phyloP scores from a whole-genome alignment of 2,888 invertebrate genomes.

The Brachyopa scutellaris region DNA sequence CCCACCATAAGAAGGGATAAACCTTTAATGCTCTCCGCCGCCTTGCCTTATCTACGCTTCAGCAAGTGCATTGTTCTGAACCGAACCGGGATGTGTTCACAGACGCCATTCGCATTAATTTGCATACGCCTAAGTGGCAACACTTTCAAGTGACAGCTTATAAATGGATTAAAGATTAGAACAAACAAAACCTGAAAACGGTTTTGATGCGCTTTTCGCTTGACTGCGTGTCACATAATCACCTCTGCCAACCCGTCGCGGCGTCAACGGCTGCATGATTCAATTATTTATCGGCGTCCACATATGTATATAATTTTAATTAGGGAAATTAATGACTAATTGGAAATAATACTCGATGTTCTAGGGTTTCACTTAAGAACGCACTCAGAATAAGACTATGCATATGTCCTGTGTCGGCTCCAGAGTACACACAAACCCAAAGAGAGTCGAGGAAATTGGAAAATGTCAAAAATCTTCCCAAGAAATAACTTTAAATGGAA shows the following conservation, averaged over 20 bases:
- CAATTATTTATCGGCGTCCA: conserved; percentile 13
- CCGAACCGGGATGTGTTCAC: conserved; percentile 14
- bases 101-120: conserved; percentile 33
- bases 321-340: conserved; percentile 62
- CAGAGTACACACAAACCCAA: not conserved
- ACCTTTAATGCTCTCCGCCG: not conserved
- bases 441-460: conserved; percentile 1
- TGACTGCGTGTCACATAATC: conserved; percentile 31
- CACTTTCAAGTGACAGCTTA: conserved; percentile 33
- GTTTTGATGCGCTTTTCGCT: conserved; percentile 38
- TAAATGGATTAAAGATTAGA: not conserved
- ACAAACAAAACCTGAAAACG: not conserved
- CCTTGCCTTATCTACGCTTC: too few relatives aligned
- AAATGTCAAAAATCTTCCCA: conserved; percentile 25
- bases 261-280: conserved; percentile 16
- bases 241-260: not conserved
- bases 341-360: conserved; percentile 8
- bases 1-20: conserved; percentile 28
- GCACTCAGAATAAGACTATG: conserved; percentile 1
- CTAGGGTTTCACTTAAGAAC: conserved; percentile 45
- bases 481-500: conserved; percentile 42
- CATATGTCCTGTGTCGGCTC: conserved; percentile 17
- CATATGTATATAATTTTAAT: conserved; percentile 21
- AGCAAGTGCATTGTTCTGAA: not conserved
- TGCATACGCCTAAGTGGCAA: conserved; percentile 53